Conservation (phyloP, 2,797 vertebrate genomes). For the Sebastes oblongus region DNA sequence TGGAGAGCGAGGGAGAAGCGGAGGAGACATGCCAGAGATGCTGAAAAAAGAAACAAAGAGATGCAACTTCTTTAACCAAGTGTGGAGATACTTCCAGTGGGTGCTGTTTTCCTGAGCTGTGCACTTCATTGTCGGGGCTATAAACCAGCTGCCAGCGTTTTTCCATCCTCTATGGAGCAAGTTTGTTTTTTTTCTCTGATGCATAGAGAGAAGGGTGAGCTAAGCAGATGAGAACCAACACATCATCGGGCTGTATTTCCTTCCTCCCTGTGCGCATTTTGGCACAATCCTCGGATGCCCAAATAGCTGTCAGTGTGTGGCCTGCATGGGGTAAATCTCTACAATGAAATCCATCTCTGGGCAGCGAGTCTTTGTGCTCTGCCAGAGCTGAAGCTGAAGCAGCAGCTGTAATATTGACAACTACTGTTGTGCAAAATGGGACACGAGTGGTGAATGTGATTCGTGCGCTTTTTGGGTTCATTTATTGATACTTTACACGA, state of each 20-base stretch:
- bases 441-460: constrained; percentile 61
- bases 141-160: constrained; percentile 40
- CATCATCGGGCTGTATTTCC: constrained; percentile 35
- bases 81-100: neutral
- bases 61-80: constrained; percentile 54
- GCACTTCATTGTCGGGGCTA: constrained; percentile 23
- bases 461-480: constrained; percentile 41
- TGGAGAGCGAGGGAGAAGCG: constrained; percentile 64
- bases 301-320: constrained; percentile 64
- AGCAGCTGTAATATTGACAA: constrained; percentile 56
- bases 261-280: constrained; percentile 29
- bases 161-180: constrained; percentile 72
- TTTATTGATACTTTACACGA: constrained; percentile 66
- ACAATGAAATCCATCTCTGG: constrained; percentile 80
- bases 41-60: constrained; percentile 67
- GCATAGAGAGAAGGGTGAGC: constrained; percentile 67
- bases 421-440: constrained; percentile 66
- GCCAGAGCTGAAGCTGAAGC: constrained; percentile 71
- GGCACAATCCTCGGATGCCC: constrained; percentile 55
- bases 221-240: constrained; percentile 71
- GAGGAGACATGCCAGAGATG: constrained; percentile 61
- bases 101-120: constrained; percentile 12
- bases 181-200: constrained; percentile 71
- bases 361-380: constrained; percentile 84
- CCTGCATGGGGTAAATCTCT: constrained; percentile 70